phyloP scores from a whole-genome alignment of 1,140 invertebrate genomes.

The Brachionus sp. region DNA sequence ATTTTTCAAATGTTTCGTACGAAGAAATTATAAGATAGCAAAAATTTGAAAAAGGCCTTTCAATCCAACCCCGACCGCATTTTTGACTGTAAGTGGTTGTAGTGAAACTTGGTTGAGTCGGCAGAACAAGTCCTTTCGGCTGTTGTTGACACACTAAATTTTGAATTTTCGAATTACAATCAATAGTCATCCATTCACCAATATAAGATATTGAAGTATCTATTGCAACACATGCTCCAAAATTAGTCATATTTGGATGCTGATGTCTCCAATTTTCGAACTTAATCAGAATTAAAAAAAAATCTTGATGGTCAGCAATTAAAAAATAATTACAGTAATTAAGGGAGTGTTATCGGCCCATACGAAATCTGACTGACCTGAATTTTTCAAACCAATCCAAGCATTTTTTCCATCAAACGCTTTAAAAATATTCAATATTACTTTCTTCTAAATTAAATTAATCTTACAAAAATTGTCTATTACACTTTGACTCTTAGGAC shows the following conservation, averaged over 20 bases:
- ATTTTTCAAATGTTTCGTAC: background rate
- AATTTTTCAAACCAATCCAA: slow-evolving; percentile 6
- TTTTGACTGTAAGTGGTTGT: slow-evolving; percentile 29
- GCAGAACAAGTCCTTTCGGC: background rate
- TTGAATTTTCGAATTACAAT: background rate
- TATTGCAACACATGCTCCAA: background rate
- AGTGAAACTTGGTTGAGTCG: background rate
- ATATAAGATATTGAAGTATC: background rate
- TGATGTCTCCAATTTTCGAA: slow-evolving; percentile 29
- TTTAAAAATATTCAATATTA: background rate
- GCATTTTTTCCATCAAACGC: background rate
- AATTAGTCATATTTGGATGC: slow-evolving; percentile 19
- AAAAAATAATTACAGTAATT: background rate
- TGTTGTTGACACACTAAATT: background rate
- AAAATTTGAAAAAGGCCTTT: slow-evolving; percentile 38
- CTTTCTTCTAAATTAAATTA: background rate
- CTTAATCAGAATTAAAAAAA: background rate
- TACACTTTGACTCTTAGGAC: background rate
- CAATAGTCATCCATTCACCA: slow-evolving; percentile 41
- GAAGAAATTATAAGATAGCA: slow-evolving; percentile 17
- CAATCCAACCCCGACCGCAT: slow-evolving; percentile 7
- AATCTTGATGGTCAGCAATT: background rate
- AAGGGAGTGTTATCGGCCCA: background rate
- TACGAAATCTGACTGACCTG: background rate
- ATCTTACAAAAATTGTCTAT: background rate